Conservation (phyloP, 2,797 vertebrate species). For the Epinephelus malabaricus region DNA sequence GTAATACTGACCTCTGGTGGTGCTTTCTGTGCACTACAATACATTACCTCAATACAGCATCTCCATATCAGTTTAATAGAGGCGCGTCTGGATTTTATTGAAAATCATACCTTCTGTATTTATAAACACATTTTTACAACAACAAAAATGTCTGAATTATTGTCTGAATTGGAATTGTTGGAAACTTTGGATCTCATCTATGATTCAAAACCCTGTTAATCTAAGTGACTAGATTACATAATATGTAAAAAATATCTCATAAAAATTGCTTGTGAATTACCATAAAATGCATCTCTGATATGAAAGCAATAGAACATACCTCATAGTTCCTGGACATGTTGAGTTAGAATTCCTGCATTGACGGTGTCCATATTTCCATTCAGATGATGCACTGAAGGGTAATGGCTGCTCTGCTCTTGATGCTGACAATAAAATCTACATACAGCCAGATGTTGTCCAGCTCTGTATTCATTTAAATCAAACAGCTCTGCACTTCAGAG, state of each 20-base stretch:
- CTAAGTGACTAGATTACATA: neutral
- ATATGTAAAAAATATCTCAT: neutral
- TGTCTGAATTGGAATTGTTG: no score
- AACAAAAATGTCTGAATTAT: no score
- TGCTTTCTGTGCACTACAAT: no score
- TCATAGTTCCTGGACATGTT: conserved; percentile 90
- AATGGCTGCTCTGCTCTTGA: conserved; percentile 64
- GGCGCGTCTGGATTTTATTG: no score
- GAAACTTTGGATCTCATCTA: no score
- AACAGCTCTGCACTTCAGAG: conserved; percentile 47
- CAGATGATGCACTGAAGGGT: conserved; percentile 73
- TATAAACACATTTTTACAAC: no score
- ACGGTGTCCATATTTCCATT: conserved; percentile 86
- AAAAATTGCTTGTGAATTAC: no score
- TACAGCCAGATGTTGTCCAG: conserved; percentile 64
- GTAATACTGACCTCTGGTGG: no score
- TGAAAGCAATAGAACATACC: conserved; percentile 70
- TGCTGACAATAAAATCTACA: conserved; percentile 60
- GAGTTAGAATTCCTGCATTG: conserved; percentile 80
- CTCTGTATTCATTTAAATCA: conserved; percentile 42
- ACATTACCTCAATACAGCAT: no score
- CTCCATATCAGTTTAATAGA: no score
- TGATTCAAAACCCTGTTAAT: no score
- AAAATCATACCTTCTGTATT: no score
- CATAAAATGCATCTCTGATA: neutral